Conservation (phyloP, 2,888 invertebrate genomes). For the Adelphocoris suturalis region DNA sequence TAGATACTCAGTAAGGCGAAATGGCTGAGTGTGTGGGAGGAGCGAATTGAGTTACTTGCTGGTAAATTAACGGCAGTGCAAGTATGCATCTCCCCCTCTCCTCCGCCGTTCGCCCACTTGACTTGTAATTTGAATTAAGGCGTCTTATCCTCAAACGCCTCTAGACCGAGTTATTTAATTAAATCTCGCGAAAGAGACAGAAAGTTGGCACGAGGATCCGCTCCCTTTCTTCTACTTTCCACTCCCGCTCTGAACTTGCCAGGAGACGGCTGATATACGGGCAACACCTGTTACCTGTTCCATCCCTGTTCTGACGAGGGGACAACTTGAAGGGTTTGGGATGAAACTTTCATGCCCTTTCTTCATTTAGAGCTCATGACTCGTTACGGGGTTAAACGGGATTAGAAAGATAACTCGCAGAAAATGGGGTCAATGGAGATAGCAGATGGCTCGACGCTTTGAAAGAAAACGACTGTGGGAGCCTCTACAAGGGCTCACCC, state of each 20-base stretch:
- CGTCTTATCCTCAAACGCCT: background rate
- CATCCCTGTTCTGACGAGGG: background rate
- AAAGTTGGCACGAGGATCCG: background rate
- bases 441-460: slow-evolving; percentile 4
- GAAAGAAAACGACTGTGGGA: slow-evolving; percentile 2
- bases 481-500: background rate
- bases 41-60: no score
- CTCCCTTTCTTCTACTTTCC: background rate
- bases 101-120: background rate
- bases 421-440: slow-evolving; percentile 11
- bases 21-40: no score
- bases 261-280: slow-evolving; percentile 7
- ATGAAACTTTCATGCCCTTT: background rate
- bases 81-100: no score
- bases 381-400: background rate
- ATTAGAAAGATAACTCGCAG: background rate
- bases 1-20: no score
- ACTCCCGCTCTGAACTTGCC: background rate
- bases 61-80: no score
- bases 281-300: slow-evolving; percentile 37
- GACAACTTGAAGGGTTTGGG: background rate
- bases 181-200: background rate
- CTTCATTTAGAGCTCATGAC: slow-evolving; percentile 4
- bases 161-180: background rate
- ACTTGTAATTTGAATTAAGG: background rate